Evolutionary conservation across 2,888 invertebrate genomes (phyloP).

Genomic region (Nezara viridula): DNA sequence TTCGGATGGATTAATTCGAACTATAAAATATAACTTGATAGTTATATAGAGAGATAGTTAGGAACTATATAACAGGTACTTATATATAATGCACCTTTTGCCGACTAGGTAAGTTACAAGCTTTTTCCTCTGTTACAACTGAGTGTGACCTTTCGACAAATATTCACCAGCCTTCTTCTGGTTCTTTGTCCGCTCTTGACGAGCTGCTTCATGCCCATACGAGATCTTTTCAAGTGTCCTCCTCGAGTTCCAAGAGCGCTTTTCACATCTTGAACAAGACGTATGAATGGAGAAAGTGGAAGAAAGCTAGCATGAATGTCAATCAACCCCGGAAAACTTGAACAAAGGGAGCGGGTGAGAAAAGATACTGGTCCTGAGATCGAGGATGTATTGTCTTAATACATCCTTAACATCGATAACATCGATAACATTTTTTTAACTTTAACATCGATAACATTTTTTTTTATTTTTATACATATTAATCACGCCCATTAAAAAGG

Average conservation of each 20-base stretch:
- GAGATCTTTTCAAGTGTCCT: slow-evolving; percentile 14
- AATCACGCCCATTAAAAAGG: too few relatives aligned
- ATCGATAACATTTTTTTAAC: too few relatives aligned
- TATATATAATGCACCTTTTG: too few relatives aligned
- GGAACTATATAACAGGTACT: too few relatives aligned
- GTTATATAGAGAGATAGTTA: too few relatives aligned
- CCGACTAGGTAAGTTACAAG: too few relatives aligned
- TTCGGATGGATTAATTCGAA: too few relatives aligned
- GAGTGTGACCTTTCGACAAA: background rate
- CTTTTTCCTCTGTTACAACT: too few relatives aligned
- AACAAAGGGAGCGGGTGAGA: background rate
- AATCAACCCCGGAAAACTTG: slow-evolving; percentile 10
- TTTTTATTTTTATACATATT: too few relatives aligned
- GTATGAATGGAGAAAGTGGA: slow-evolving; percentile 33
- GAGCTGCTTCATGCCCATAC: background rate
- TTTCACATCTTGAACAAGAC: slow-evolving; percentile 30
- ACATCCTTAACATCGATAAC: too few relatives aligned
- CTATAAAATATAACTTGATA: too few relatives aligned
- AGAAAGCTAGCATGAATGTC: slow-evolving; percentile 19
- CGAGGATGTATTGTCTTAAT: background rate
- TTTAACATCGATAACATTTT: too few relatives aligned
- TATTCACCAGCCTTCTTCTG: background rate
- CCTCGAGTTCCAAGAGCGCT: background rate
- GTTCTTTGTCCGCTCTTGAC: background rate
- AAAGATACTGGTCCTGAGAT: background rate